Evolutionary conservation across 64 coral and sea anemone species (phyloP).

Genomic region (Montipora cactus): DNA sequence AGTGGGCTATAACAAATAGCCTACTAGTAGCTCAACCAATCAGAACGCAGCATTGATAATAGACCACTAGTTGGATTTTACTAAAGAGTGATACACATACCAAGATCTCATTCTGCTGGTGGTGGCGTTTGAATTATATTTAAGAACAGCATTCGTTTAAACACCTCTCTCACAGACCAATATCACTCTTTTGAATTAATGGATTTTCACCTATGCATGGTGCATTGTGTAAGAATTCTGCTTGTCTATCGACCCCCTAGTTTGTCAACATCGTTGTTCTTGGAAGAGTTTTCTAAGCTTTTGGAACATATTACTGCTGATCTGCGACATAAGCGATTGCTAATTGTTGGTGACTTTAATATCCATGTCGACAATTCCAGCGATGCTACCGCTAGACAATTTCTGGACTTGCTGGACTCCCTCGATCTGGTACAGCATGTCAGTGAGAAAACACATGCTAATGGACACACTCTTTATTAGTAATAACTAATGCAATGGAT

Average conservation of each 20-base stretch:
- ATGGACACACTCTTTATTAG: neutral
- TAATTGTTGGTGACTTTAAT: neutral
- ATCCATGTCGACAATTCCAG: neutral
- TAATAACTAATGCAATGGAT: neutral
- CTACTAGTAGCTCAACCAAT: too few relatives aligned
- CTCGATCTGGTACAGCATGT: neutral
- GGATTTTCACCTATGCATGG: neutral
- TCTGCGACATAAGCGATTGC: neutral
- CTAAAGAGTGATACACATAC: too few relatives aligned
- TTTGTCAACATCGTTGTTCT: neutral
- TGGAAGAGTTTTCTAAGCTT: slow-evolving; percentile 1
- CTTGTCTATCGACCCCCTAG: slow-evolving; percentile 3
- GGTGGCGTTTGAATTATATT: too few relatives aligned
- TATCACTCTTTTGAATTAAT: slow-evolving; percentile 4
- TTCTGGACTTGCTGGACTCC: neutral
- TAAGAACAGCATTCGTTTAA: neutral
- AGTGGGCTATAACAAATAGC: too few relatives aligned
- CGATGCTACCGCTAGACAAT: neutral
- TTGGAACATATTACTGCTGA: slow-evolving; percentile 12
- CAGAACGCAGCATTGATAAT: too few relatives aligned
- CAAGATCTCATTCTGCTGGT: too few relatives aligned
- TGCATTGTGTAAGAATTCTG: neutral
- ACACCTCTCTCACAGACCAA: neutral
- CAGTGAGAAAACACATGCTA: slow-evolving; percentile 3
- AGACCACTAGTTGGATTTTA: too few relatives aligned